Percentiles rank a stretch among this genome's conserved stretches.
Conservation (phyloP, 2,888 invertebrate genomes). For the Hymenopus coronatus region DNA sequence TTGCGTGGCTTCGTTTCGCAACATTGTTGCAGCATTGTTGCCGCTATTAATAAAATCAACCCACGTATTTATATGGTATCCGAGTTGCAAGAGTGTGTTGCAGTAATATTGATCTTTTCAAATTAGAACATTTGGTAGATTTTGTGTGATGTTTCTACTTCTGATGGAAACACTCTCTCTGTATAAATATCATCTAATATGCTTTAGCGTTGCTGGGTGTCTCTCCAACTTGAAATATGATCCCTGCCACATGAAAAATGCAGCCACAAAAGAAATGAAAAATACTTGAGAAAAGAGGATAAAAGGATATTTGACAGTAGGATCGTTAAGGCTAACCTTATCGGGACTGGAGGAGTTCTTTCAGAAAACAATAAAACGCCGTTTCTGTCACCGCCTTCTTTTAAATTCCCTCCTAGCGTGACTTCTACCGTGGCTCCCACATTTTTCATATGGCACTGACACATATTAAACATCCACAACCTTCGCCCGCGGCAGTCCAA, state of each 20-base stretch:
- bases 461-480: not conserved
- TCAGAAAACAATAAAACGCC: not conserved
- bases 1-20: too few species aligned
- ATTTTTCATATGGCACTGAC: not conserved
- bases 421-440: not conserved
- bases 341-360: not conserved
- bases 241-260: not conserved
- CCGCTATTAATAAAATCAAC: too few species aligned
- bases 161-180: too few species aligned
- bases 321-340: not conserved
- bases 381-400: not conserved
- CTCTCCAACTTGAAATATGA: not conserved
- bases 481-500: too few species aligned
- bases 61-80: too few species aligned
- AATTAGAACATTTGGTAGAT: too few species aligned
- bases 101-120: too few species aligned
- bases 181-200: too few species aligned
- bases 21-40: too few species aligned
- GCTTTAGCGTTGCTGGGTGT: too few species aligned
- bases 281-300: not conserved
- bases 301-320: not conserved
- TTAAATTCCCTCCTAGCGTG: not conserved
- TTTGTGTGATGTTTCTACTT: too few species aligned
- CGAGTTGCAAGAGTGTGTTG: too few species aligned
- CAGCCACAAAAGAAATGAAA: not conserved